Conservation (phyloP, 2,113 vertebrate species). For the Tympanuchus pallidicinctus region DNA sequence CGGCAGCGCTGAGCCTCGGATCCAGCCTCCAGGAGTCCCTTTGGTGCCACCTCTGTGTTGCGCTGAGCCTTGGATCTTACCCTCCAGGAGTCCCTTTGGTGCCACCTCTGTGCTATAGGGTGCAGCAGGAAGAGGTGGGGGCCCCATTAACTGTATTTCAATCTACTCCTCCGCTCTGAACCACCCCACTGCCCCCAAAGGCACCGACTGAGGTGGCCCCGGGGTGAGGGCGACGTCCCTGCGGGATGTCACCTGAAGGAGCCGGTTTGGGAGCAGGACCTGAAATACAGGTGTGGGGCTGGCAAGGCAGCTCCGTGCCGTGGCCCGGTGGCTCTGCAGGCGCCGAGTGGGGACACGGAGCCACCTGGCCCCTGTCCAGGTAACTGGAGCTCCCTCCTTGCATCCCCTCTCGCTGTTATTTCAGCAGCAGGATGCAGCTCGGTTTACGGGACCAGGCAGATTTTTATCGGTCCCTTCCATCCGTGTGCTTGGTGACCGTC, state of each 20-base stretch:
- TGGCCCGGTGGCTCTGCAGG: not conserved
- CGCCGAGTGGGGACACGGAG: not conserved
- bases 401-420: slow-evolving; percentile 60
- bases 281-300: slow-evolving; percentile 51
- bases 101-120: not conserved
- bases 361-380: slow-evolving; percentile 31
- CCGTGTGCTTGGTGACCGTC: not conserved
- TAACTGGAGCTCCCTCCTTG: slow-evolving; percentile 31
- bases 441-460: slow-evolving; percentile 45
- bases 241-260: slow-evolving; percentile 16
- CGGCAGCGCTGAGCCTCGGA: not conserved
- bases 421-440: slow-evolving; percentile 63
- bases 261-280: slow-evolving; percentile 36
- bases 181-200: not conserved
- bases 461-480: slow-evolving; percentile 42
- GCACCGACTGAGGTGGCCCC: not conserved
- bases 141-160: not conserved
- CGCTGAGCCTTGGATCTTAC: not conserved
- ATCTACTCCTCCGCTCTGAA: not conserved
- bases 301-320: not conserved
- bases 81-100: not conserved
- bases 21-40: not conserved
- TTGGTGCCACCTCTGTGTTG: not conserved
- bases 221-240: slow-evolving; percentile 30
- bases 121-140: not conserved